phyloP scores from a whole-genome alignment of 2,113 vertebrate genomes.

The Scatophagus argus region DNA sequence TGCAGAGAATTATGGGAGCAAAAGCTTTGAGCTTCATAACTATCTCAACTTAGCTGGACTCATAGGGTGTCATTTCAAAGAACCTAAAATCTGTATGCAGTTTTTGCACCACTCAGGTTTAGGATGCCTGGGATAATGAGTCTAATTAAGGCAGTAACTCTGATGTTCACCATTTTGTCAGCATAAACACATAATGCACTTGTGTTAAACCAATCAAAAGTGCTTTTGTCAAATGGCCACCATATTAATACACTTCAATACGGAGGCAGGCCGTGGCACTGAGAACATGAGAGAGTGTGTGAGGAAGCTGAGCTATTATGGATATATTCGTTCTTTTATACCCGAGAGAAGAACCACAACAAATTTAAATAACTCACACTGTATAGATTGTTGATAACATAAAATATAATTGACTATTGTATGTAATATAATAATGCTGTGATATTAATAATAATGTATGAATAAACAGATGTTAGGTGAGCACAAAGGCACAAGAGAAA shows the following conservation, averaged over 20 bases:
- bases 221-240: constrained; percentile 40
- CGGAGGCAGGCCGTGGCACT: constrained; percentile 13
- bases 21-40: not conserved
- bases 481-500: not conserved
- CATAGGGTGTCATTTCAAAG: not conserved
- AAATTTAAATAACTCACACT: not conserved
- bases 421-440: not conserved
- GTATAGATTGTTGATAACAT: not conserved
- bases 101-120: not conserved
- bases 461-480: not conserved
- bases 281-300: not conserved
- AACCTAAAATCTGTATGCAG: not conserved
- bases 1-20: not conserved
- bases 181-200: constrained; percentile 25
- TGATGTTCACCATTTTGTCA: constrained; percentile 32
- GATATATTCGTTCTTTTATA: not conserved
- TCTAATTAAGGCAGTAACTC: not conserved
- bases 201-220: constrained; percentile 10
- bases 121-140: not conserved
- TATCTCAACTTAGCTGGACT: not conserved
- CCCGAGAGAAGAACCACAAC: not conserved
- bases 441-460: constrained; percentile 4
- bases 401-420: not conserved
- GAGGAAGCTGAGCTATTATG: not conserved
- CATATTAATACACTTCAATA: constrained; percentile 37